Evolutionary conservation across 2,797 vertebrate species (phyloP).

Genomic region (Urophycis tenuis): DNA sequence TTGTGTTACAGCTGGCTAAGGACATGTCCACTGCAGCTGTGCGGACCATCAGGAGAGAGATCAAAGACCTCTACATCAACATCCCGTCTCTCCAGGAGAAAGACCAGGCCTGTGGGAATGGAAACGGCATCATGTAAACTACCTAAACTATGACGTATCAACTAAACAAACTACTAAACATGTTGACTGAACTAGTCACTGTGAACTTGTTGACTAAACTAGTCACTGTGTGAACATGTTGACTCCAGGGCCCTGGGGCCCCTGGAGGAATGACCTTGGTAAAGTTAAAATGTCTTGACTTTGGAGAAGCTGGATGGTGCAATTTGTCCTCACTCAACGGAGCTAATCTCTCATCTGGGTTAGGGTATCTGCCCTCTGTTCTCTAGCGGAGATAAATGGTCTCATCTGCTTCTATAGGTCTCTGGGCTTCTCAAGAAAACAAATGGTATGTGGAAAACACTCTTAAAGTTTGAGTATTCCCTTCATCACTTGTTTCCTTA

Average conservation of each 20-base stretch:
- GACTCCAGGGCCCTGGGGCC: no score
- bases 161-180: no score
- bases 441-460: background rate
- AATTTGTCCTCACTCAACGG: no score
- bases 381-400: background rate
- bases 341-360: no score
- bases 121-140: slow-evolving; percentile 92
- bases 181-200: background rate
- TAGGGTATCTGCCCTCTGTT: no score
- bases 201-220: background rate
- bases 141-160: background rate
- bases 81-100: slow-evolving; percentile 88
- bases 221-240: no score
- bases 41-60: slow-evolving; percentile 86
- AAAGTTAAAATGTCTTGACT: no score
- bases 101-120: slow-evolving; percentile 82
- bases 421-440: no score
- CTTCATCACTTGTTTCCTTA: background rate
- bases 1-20: slow-evolving; percentile 81
- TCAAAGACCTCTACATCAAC: slow-evolving; percentile 87
- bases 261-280: no score
- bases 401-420: background rate
- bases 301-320: no score
- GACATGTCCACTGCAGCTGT: slow-evolving; percentile 88
- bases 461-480: background rate